These are phyloP conservation scores for Sminthurinus aureus DNA, from an alignment of 2,888 invertebrate genomes.

Conservation along the genomic window DNA sequence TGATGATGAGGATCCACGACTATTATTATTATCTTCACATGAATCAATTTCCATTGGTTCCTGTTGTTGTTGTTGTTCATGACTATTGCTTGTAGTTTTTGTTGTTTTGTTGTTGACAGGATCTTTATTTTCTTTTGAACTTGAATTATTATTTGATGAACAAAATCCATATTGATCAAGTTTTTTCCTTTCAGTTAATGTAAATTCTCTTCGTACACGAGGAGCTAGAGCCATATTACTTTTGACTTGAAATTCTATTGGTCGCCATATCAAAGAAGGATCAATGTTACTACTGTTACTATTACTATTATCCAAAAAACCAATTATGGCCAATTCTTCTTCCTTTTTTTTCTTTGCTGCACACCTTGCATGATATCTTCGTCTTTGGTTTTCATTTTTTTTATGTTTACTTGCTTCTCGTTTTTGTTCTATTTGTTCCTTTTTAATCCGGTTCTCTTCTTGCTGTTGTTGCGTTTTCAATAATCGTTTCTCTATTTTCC, in stretches of 20 bases:
- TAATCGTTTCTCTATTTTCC: slow-evolving; percentile 65
- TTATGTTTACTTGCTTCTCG: slow-evolving; percentile 68
- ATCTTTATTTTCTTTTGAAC: slow-evolving; percentile 12
- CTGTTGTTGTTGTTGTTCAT: no score
- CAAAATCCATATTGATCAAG: slow-evolving; percentile 65
- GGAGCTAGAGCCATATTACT: slow-evolving; percentile 90
- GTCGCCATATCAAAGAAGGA: slow-evolving; percentile 55
- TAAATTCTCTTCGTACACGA: slow-evolving; percentile 68
- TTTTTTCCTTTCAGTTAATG: slow-evolving; percentile 65
- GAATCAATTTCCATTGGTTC: slow-evolving; percentile 47
- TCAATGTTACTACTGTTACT: background rate
- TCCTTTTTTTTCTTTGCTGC: slow-evolving; percentile 60
- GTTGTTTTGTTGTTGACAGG: background rate
- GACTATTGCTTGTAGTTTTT: slow-evolving; percentile 8
- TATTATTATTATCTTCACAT: background rate
- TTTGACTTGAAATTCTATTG: slow-evolving; percentile 70
- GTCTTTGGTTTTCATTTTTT: slow-evolving; percentile 67
- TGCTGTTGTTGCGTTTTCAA: slow-evolving; percentile 65
- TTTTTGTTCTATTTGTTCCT: slow-evolving; percentile 65
- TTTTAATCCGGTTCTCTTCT: slow-evolving; percentile 69
- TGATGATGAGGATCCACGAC: background rate
- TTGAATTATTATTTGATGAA: background rate
- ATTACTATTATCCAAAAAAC: background rate
- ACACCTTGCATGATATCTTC: slow-evolving; percentile 62
- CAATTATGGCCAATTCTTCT: slow-evolving; percentile 61